These are phyloP conservation scores for Drosophila eugracilis DNA, from an alignment of 1,140 invertebrate species.

Conservation along the genomic window DNA sequence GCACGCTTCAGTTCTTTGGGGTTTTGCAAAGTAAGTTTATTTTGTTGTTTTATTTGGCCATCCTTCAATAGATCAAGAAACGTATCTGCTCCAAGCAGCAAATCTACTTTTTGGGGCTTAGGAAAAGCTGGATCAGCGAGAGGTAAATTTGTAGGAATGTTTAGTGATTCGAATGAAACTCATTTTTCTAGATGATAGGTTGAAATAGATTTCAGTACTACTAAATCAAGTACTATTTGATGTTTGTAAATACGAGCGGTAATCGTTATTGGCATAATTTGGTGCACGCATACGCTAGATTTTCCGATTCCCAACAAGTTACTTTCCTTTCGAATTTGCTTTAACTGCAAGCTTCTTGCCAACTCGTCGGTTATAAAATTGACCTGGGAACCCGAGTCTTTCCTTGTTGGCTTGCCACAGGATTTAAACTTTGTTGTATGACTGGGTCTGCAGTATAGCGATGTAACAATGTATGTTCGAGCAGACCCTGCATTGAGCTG, in stretches of 20 bases:
- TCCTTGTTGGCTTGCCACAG: too few species aligned
- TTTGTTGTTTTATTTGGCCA: background rate
- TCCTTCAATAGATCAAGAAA: background rate
- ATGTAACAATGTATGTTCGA: too few species aligned
- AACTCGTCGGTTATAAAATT: constrained; percentile 2
- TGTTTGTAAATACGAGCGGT: background rate
- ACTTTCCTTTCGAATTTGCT: background rate
- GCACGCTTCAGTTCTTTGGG: too few species aligned
- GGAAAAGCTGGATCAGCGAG: background rate
- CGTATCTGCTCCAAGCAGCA: background rate
- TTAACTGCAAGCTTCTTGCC: constrained; percentile 3
- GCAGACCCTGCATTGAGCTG: background rate
- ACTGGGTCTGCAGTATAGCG: too few species aligned
- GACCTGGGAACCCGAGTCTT: background rate
- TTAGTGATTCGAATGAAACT: too few species aligned
- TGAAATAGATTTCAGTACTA: constrained; percentile 2
- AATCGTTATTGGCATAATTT: constrained; percentile 7
- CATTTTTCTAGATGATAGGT: too few species aligned
- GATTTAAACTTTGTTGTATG: too few species aligned
- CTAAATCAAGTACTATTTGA: background rate
- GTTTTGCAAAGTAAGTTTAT: background rate
- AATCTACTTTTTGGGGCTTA: background rate
- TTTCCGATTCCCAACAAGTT: constrained; percentile 1
- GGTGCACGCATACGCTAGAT: background rate
- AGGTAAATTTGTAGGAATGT: background rate